Evolutionary conservation across 35 echinoderm and acorn worm genomes (phyloP), one percentile per base, ranked within the genome.

Genomic region (Ophiothrix spiculata): DNA sequence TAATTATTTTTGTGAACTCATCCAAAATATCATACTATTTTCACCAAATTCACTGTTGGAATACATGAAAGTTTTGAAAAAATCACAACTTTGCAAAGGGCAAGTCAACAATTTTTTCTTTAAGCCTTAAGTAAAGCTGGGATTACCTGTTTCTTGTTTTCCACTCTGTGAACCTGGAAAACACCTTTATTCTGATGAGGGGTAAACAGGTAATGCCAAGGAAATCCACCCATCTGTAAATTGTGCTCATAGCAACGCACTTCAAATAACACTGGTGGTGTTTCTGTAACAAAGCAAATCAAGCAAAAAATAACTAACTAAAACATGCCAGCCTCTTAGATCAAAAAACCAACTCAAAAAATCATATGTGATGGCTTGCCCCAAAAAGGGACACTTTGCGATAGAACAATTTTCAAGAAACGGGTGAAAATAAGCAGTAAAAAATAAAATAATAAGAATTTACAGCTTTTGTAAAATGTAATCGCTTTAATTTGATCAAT

Each of bases 231-330:
- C 8, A 69, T 69, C 29, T 69, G 60, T 28, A 69, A 28, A 28
- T 69, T 69, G 60, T 69, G 60, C 29, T 69, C 60, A 69, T 69
- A 28, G 23, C 60, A 69, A 69, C 60, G 60, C 2, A 69, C 60
- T 69, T 69, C 60, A 69, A 69, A 69, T 69, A 69, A 69, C 25
- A 69, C 60, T 69, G 60, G 60, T 25, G 60, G 60, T 25, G 60
- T 15, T 69, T 69, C 60, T 69, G 60, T 12, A 69, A 69, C 3
- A 11, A 11, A 54, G 21, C 21, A 54, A 54, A 54, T 54, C 21
- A 54, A 54, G 8, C 21, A 54, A 54, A 8, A 54, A 11, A 21
- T 54, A 8, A 54, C 45, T 54, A 54, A 21, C 8, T 11, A 21
- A 11, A 54, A 54, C 8, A 54, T 54, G 45, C 21, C 45, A 54